Conservation (phyloP, 2,797 vertebrate genomes). For the Coilia nasus region DNA sequence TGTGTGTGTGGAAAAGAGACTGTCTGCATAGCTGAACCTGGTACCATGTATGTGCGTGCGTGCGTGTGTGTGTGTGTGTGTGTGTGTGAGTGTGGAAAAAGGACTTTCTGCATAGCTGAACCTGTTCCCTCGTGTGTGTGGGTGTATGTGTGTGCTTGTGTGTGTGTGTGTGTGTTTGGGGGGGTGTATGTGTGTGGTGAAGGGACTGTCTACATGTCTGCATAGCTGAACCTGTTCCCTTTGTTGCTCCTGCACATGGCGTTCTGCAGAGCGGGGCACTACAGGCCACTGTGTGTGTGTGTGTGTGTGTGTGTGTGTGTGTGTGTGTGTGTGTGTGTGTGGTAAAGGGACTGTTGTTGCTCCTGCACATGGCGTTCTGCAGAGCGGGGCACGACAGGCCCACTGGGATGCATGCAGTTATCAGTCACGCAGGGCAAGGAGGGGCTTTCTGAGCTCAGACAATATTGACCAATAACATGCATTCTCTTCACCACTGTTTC, state of each 20-base stretch:
- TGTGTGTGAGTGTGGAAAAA: not conserved
- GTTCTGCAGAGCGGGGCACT: no score
- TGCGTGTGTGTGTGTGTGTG: no score
- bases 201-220: no score
- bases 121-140: no score
- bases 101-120: no score
- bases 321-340: no score
- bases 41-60: not conserved
- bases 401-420: not conserved
- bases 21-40: no score
- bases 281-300: no score
- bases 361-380: slow-evolving; percentile 20
- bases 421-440: slow-evolving; percentile 6
- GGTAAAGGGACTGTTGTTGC: no score
- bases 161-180: not conserved
- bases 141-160: no score
- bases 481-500: not conserved
- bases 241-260: not conserved
- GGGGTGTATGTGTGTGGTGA: not conserved
- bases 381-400: not conserved
- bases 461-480: slow-evolving; percentile 33
- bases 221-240: not conserved
- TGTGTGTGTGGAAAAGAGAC: no score
- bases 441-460: slow-evolving; percentile 23
- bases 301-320: no score